phyloP scores from a whole-genome alignment of 2,113 vertebrate genomes.

The Etheostoma cragini region DNA sequence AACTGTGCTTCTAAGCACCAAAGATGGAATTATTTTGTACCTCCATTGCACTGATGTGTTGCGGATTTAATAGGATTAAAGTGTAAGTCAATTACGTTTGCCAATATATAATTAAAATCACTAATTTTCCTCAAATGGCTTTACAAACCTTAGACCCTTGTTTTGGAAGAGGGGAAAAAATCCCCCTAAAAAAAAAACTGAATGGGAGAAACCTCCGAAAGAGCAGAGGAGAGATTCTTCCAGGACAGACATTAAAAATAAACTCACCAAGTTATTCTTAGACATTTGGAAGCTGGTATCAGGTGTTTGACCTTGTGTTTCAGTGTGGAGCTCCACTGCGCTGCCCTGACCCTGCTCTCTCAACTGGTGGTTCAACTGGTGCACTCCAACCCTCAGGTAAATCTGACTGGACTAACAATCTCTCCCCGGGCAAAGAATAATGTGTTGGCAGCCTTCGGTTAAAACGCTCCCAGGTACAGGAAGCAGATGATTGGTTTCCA shows the following conservation, averaged over 20 bases:
- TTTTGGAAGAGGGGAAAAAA: too few relatives aligned
- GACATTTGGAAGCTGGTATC: not conserved
- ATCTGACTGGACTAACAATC: not conserved
- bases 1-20: not conserved
- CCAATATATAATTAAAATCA: not conserved
- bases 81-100: not conserved
- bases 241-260: not conserved
- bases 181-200: not conserved
- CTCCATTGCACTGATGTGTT: not conserved
- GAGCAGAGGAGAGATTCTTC: not conserved
- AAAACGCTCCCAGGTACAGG: not conserved
- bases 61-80: not conserved
- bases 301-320: constrained; percentile 61
- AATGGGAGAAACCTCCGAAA: not conserved
- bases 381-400: constrained; percentile 70
- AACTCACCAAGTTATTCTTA: not conserved
- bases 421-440: not conserved
- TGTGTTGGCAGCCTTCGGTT: not conserved
- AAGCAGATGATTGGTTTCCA: not conserved
- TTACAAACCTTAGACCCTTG: not conserved
- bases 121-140: not conserved
- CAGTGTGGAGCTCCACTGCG: constrained; percentile 90
- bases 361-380: constrained; percentile 83
- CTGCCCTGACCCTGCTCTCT: constrained; percentile 89
- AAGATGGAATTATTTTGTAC: not conserved